phyloP scores from a whole-genome alignment of 1,140 invertebrate genomes.

The Drosophila willistoni region DNA sequence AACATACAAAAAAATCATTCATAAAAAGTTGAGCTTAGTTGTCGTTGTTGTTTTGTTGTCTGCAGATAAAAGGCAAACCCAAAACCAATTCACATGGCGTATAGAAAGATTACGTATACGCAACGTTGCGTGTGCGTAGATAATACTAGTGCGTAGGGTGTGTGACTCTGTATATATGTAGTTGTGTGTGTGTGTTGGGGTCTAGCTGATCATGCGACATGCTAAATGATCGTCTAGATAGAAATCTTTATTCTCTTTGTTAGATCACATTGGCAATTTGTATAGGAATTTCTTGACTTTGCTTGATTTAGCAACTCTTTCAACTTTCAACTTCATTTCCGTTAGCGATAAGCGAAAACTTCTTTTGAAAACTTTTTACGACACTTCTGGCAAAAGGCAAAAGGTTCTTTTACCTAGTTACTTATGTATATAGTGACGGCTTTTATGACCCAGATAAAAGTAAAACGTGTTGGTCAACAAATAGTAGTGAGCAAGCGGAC shows the following conservation, averaged over 20 bases:
- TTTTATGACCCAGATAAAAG: slow-evolving; percentile 79
- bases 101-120: slow-evolving; percentile 48
- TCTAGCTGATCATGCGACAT: slow-evolving; percentile 42
- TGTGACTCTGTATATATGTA: background rate
- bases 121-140: slow-evolving; percentile 31
- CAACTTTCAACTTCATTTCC: background rate
- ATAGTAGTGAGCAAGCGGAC: too few relatives aligned
- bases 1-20: slow-evolving; percentile 34
- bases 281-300: too few relatives aligned
- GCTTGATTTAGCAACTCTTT: slow-evolving; percentile 8
- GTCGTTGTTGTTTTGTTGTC: slow-evolving; percentile 25
- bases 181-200: slow-evolving; percentile 33
- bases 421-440: slow-evolving; percentile 17
- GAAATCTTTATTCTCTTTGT: slow-evolving; percentile 14
- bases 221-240: background rate
- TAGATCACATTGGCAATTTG: too few relatives aligned
- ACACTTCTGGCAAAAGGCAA: slow-evolving; percentile 43
- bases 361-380: slow-evolving; percentile 46
- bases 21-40: slow-evolving; percentile 32
- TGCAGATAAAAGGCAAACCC: slow-evolving; percentile 44
- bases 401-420: background rate
- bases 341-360: slow-evolving; percentile 11
- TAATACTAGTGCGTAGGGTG: slow-evolving; percentile 15
- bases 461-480: slow-evolving; percentile 72
- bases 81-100: slow-evolving; percentile 41